Base-by-base conservation (phyloP, 2,113 vertebrate genomes). In the Pseudorasbora parva region DNA sequence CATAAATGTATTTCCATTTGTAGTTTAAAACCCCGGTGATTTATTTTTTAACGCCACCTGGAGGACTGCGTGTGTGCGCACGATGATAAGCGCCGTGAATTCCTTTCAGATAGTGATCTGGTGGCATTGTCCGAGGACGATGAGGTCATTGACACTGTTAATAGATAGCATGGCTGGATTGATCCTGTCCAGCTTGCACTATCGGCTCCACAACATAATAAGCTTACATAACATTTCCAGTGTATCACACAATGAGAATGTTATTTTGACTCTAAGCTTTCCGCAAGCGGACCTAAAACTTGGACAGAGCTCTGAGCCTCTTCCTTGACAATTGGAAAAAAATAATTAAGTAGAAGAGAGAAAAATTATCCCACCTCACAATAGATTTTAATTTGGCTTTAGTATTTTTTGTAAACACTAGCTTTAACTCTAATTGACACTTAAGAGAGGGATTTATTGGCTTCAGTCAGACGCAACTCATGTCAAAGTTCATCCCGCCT, bases 91-190 rank as follows among this genome's bases (percentile, higher is more conserved):
- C 51, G 30, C 25, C 7, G 4, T 54, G 41, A 83, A 77, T 71
- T 77, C 60, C 51, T 54, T 47, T 23, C 37, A 41, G 71, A 81
- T 84, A 72, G 27, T 5, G 19, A 86, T 86, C 82, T 84, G 78
- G 76, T 69, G 25, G 1, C 27, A 81, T 83, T 81, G 82, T 76
- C 25, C n/a, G 9, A 49, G 33, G 49, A 15, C 25, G 54, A 47
- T 68, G 57, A 86, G 72, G 82, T 84, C 82, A 82, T 49, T 84
- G 86, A 54, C 86, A 84, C 49, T 82, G 82, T 27, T 51, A 80
- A 81, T 62, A 84, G 82, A 84, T 78, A 81, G 66, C 62, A 19
- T 5, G 41, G 33, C 72, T 25, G 72, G 72, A 87, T 76, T 80
- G 72, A 81, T 87, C 37, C 78, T 71, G 54, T 80, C 62, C 41